phyloP scores from a whole-genome alignment of 1,140 invertebrate genomes.

The Parasteatoda tepidariorum region DNA sequence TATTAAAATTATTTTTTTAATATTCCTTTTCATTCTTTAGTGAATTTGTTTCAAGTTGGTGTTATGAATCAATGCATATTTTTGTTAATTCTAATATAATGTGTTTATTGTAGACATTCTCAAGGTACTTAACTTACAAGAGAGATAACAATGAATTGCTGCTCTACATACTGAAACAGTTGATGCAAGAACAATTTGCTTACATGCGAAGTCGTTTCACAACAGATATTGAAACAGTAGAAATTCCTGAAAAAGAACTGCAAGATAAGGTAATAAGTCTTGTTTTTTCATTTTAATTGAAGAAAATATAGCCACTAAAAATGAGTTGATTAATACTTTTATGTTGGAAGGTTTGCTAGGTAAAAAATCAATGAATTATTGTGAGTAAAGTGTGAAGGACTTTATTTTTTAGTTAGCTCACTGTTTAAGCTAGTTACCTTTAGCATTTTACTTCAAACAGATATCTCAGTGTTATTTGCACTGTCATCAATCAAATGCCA shows the following conservation, averaged over 20 bases:
- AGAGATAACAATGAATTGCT: conserved; percentile 96
- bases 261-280: conserved; percentile 79
- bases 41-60: no score
- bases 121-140: conserved; percentile 91
- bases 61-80: no score
- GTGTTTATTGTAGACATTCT: conserved; percentile 89
- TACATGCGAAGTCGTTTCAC: conserved; percentile 86
- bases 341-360: neutral
- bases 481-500: no score
- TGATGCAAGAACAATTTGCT: conserved; percentile 89
- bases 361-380: neutral
- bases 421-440: no score
- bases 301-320: neutral
- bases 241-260: conserved; percentile 92
- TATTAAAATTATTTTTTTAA: no score
- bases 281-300: neutral
- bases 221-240: conserved; percentile 75
- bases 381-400: no score
- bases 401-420: no score
- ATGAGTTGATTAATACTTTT: no score
- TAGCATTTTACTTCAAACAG: no score
- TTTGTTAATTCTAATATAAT: no score
- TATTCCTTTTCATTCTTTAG: no score
- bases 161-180: conserved; percentile 93
- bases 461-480: no score